These are phyloP conservation scores for Gallinago nigripennis DNA, from an alignment of 2,797 vertebrate species.

Conservation along the genomic window DNA sequence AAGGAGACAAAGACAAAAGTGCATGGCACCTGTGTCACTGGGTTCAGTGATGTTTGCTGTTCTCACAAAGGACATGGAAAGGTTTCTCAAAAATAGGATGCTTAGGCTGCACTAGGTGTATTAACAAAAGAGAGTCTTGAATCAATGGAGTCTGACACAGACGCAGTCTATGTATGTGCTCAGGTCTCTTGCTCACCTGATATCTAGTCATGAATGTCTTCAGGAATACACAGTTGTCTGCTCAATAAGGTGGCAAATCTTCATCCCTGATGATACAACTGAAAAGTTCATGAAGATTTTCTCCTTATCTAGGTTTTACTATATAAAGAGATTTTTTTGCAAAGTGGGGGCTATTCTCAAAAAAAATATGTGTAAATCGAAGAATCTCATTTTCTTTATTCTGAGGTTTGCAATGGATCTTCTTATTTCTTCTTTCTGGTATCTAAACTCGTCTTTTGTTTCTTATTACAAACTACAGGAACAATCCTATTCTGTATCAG, in stretches of 20 bases:
- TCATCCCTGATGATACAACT: background rate
- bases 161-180: rapidly evolving
- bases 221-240: background rate
- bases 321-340: background rate
- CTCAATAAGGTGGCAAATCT: background rate
- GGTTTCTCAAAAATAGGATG: background rate
- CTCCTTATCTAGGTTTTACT: background rate
- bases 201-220: background rate
- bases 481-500: background rate
- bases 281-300: background rate
- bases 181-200: background rate
- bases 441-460: background rate
- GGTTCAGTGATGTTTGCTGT: background rate
- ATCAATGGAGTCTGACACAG: background rate
- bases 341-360: background rate
- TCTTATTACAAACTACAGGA: background rate
- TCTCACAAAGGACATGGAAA: background rate
- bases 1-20: background rate
- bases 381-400: background rate
- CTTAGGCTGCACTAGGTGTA: background rate
- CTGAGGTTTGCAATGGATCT: background rate
- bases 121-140: background rate
- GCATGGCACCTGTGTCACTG: background rate
- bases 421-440: background rate
- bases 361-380: background rate